phyloP scores from a whole-genome alignment of 2,888 invertebrate genomes.

The Oscheius onirici region DNA sequence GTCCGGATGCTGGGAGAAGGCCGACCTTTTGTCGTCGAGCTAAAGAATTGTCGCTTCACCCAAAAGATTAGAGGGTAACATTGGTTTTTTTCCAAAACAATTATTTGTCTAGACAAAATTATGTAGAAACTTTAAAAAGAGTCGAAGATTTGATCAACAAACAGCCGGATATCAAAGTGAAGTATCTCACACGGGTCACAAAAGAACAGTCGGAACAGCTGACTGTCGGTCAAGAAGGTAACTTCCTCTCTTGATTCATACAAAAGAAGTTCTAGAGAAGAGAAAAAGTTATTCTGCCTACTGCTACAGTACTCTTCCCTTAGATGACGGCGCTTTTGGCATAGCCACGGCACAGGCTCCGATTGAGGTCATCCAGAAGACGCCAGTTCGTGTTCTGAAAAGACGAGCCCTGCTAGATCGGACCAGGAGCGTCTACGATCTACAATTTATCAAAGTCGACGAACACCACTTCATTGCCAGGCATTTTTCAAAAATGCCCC shows the following conservation, averaged over 20 bases:
- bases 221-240: conserved; percentile 66
- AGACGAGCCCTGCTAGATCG: conserved; percentile 67
- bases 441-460: conserved; percentile 58
- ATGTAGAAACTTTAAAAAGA: conserved; percentile 38
- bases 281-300: conserved; percentile 65
- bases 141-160: conserved; percentile 52
- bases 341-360: conserved; percentile 35
- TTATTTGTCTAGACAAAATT: conserved; percentile 26
- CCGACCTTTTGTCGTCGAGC: conserved; percentile 90
- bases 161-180: conserved; percentile 45
- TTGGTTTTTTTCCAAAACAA: background rate
- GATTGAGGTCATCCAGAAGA: conserved; percentile 48
- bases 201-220: conserved; percentile 53
- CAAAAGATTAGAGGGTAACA: conserved; percentile 38
- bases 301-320: conserved; percentile 62
- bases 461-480: conserved; percentile 54
- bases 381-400: conserved; percentile 63
- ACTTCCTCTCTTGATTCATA: background rate
- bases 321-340: conserved; percentile 42
- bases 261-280: conserved; percentile 57
- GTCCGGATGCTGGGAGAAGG: conserved; percentile 87
- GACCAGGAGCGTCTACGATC: conserved; percentile 56
- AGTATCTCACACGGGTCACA: conserved; percentile 48
- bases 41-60: conserved; percentile 75
- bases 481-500: conserved; percentile 37